Conservation (phyloP, 2,113 vertebrate genomes). For the Thomomys bottae region DNA sequence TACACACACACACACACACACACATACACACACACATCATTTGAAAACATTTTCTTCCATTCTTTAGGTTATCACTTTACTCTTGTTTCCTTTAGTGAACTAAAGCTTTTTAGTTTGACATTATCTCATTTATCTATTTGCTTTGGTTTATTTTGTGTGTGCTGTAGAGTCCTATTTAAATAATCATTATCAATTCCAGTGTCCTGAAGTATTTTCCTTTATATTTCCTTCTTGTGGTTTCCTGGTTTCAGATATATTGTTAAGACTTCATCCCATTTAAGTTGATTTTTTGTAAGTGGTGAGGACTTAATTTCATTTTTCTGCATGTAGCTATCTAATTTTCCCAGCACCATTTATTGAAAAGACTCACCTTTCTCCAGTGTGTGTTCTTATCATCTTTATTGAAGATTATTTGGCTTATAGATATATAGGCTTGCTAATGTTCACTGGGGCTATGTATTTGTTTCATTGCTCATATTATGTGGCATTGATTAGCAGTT, state of each 20-base stretch:
- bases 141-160: constrained; percentile 12
- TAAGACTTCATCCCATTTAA: not conserved
- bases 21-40: not conserved
- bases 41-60: not conserved
- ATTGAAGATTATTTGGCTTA: not conserved
- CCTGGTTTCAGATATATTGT: not conserved
- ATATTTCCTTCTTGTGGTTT: not conserved
- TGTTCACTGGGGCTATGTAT: not conserved
- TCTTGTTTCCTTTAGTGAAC: not conserved
- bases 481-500: not conserved
- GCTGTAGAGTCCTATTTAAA: not conserved
- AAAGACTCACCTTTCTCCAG: not conserved
- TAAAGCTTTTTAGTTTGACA: not conserved
- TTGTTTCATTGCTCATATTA: not conserved
- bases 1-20: no score
- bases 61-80: not conserved
- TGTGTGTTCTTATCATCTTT: not conserved
- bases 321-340: not conserved
- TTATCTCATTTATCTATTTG: not conserved
- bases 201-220: not conserved
- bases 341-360: not conserved
- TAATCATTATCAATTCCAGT: not conserved
- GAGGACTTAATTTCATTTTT: not conserved
- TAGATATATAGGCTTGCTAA: not conserved
- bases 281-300: not conserved